Conservation (phyloP, 2,113 vertebrate species). For the Proteles cristata region DNA sequence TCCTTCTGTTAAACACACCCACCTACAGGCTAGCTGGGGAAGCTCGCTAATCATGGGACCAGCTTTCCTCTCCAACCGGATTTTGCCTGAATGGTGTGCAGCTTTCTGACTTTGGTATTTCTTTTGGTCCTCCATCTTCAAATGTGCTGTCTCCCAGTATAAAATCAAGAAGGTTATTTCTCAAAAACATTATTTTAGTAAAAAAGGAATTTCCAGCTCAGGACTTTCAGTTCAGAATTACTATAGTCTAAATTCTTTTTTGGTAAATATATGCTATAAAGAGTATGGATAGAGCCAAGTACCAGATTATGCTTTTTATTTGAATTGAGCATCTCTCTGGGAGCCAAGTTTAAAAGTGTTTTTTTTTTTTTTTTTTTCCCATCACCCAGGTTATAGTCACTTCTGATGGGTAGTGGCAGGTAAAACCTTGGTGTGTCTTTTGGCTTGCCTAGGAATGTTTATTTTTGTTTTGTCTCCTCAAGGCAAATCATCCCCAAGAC, state of each 20-base stretch:
- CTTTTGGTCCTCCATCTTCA: not conserved
- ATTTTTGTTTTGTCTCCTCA: constrained; percentile 1
- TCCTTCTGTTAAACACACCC: constrained; percentile 83
- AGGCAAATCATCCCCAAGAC: constrained; percentile 38
- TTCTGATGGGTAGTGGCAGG: not conserved
- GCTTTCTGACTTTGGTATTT: constrained; percentile 54
- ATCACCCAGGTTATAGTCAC: not conserved
- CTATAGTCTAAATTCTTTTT: not conserved
- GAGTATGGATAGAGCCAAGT: not conserved
- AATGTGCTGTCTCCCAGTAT: not conserved
- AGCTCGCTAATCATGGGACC: constrained; percentile 74
- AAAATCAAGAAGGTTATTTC: constrained; percentile 29
- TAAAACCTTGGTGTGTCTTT: not conserved
- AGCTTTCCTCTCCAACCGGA: constrained; percentile 65
- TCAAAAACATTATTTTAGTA: constrained; percentile 28
- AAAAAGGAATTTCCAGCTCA: not conserved
- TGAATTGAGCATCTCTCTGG: not conserved
- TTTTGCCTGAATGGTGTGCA: constrained; percentile 45
- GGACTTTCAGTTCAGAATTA: not conserved
- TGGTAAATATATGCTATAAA: not conserved
- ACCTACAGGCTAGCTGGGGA: constrained; percentile 81
- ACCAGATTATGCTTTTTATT: not conserved
- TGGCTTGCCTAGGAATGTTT: not conserved
- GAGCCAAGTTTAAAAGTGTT: not conserved
- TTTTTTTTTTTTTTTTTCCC: fast-evolving